Evolutionary conservation across 2,113 vertebrate genomes (phyloP), one percentile per base, ranked within the genome.

Genomic region (Amblyopsis rosae): DNA sequence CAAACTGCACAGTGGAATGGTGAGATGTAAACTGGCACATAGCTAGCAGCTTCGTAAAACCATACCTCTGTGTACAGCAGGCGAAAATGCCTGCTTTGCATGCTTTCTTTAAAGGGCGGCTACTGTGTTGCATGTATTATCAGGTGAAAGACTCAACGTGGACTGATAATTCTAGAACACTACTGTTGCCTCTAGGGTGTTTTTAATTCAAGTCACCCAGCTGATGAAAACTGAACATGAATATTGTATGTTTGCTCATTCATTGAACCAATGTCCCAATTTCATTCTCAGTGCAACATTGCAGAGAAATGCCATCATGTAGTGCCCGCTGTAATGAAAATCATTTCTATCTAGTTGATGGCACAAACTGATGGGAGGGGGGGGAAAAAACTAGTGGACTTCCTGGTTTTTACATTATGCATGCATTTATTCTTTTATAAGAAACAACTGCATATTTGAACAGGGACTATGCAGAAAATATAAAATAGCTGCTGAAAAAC

Each of bases 401-500:
- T 17, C 65, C 45, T 67, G 13, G 65, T 65, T 73, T 51, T 59
- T 32, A 8, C 69, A 47, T 65, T 53, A 66, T n/a, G 58, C 61
- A 15, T 79, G 32, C 48, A 51, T 68, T 4, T 65, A 58, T 61
- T 3, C 5, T 41, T 59, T 35, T 33, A 41, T 33, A 13, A 32
- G 11, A 59, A 59, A 59, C 26, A 15, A 17, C 57, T 13, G 7
- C 26, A 47, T 50, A 58, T 71, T 65, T 33, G 59, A 75, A 72
- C 33, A 49, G 70, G 26, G 65, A 76, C 86, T 85, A 86, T 88
- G 86, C 87, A 89, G 81, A 79, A 72, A 70, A 67, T 5, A 53
- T 71, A 72, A 67, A 69, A 46, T 0, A 12, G 72, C 77, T 75
- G 53, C 49, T 70, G 72, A 47, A 12, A 51, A 51, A 51, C 13